Conservation (phyloP, 2,113 vertebrate species). For the Xenotilapia caudafasciata region DNA sequence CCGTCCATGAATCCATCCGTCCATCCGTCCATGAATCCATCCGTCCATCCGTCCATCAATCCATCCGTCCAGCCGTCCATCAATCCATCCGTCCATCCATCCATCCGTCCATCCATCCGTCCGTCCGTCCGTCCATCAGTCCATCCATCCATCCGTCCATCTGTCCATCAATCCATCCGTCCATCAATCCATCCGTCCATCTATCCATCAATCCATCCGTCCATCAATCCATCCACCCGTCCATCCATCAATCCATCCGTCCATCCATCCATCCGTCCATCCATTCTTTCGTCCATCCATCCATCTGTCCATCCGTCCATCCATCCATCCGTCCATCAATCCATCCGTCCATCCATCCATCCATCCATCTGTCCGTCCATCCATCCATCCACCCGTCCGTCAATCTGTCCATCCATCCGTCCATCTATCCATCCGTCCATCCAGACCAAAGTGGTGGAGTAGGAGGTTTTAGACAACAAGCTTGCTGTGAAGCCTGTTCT, state of each 20-base stretch:
- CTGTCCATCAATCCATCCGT: rapidly evolving
- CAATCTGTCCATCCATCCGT: rapidly evolving
- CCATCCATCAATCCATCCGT: rapidly evolving
- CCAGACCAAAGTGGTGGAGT: background rate
- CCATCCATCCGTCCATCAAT: rapidly evolving
- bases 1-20: rapidly evolving
- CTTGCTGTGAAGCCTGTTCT: background rate
- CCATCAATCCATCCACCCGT: rapidly evolving
- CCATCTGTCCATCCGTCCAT: rapidly evolving
- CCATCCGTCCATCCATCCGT: rapidly evolving
- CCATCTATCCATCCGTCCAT: rapidly evolving
- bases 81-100: rapidly evolving
- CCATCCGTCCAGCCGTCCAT: rapidly evolving
- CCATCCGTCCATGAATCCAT: rapidly evolving
- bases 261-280: rapidly evolving
- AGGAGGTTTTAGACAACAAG: background rate
- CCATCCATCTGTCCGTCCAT: rapidly evolving
- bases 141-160: rapidly evolving
- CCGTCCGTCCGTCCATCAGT: rapidly evolving
- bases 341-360: rapidly evolving
- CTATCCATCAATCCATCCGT: rapidly evolving
- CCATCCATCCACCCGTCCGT: rapidly evolving
- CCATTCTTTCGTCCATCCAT: rapidly evolving
- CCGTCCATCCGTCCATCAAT: rapidly evolving
- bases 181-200: rapidly evolving